Evolutionary conservation across 2,113 vertebrate species (phyloP).

Genomic region (Hippocampus abdominalis): DNA sequence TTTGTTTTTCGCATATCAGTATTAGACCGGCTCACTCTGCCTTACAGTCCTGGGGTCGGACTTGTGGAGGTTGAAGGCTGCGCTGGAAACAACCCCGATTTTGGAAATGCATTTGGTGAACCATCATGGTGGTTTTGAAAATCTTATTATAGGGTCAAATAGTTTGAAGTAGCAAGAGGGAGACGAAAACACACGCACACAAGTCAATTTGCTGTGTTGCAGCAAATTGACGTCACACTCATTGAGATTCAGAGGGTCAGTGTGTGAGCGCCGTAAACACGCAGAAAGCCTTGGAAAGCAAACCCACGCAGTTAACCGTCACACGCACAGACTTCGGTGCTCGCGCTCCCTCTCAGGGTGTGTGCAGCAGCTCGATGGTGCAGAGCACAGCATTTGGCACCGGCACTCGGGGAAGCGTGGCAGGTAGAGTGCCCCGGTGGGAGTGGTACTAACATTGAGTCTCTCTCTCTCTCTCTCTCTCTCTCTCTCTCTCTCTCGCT

Average conservation of each 20-base stretch:
- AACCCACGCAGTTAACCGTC: not conserved
- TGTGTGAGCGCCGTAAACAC: conserved; percentile 62
- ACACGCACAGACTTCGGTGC: conserved; percentile 16
- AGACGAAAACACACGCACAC: not conserved
- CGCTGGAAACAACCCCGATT: not conserved
- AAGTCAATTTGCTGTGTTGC: conserved; percentile 19
- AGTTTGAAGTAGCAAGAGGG: not conserved
- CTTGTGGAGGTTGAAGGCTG: not conserved
- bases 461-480: conserved; percentile 32
- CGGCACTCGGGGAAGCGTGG: conserved; percentile 40
- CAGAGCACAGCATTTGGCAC: conserved; percentile 21
- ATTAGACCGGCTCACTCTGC: not conserved
- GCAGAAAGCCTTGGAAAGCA: conserved; percentile 38
- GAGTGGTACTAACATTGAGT: conserved; percentile 43
- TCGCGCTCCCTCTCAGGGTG: conserved; percentile 35
- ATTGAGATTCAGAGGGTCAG: conserved; percentile 62
- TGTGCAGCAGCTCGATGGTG: conserved; percentile 25
- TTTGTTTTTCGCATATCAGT: not conserved
- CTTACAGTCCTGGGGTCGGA: not conserved
- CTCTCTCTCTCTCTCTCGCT: no score
- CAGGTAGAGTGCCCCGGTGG: conserved; percentile 48
- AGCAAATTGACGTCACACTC: conserved; percentile 39
- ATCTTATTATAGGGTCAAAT: not conserved
- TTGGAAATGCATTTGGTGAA: not conserved
- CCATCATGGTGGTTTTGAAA: not conserved